Conservation (phyloP, 2,797 vertebrate species). For the Cirrhinus molitorella region DNA sequence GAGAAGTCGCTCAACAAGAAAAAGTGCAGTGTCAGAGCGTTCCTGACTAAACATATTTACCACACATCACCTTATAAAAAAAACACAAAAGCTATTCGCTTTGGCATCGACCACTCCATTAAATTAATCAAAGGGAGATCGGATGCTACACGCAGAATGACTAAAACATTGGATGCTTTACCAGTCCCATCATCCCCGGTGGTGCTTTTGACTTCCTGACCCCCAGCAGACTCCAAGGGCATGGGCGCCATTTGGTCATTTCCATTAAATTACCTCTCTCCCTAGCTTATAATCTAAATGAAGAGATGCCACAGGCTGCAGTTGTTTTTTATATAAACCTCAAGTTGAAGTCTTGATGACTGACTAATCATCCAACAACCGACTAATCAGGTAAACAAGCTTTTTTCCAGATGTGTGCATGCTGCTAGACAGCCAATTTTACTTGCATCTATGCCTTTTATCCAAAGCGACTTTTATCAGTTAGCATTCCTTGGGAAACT, state of each 20-base stretch:
- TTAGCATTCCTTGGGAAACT: background rate
- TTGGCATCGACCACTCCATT: slow-evolving; percentile 11
- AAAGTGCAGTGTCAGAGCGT: slow-evolving; percentile 39
- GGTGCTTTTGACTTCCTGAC: slow-evolving; percentile 74
- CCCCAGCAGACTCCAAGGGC: slow-evolving; percentile 80
- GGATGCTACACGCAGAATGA: background rate
- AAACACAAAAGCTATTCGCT: slow-evolving; percentile 3
- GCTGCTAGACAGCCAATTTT: background rate
- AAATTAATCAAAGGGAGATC: slow-evolving; percentile 9
- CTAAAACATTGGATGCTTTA: background rate
- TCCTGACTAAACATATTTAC: slow-evolving; percentile 37
- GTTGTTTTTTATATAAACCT: background rate
- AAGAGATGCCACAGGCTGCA: background rate
- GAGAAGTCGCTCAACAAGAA: slow-evolving; percentile 36
- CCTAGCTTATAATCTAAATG: slow-evolving; percentile 40
- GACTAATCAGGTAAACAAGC: background rate
- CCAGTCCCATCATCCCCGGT: slow-evolving; percentile 27
- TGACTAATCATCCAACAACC: background rate
- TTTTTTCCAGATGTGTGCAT: background rate
- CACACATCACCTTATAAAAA: slow-evolving; percentile 48
- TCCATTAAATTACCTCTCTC: slow-evolving; percentile 78
- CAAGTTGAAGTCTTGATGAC: slow-evolving; percentile 7
- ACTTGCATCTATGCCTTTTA: background rate
- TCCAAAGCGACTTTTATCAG: background rate
- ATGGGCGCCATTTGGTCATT: slow-evolving; percentile 78